Evolutionary conservation across 2,797 vertebrate genomes (phyloP).

Genomic region (Mormyrus proboscirostris): DNA sequence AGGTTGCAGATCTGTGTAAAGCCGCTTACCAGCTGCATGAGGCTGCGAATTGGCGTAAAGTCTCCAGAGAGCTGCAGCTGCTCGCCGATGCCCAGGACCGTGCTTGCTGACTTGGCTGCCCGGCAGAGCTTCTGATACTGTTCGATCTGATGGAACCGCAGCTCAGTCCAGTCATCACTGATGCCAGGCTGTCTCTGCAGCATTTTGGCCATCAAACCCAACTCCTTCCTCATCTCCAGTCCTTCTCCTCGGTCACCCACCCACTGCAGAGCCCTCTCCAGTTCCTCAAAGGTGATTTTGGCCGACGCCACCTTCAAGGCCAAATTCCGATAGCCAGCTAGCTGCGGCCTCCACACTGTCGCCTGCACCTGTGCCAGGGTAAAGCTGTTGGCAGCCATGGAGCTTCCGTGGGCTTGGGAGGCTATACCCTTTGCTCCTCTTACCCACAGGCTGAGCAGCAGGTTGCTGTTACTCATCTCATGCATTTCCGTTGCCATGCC

Average conservation of each 20-base stretch:
- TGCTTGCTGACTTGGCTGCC: slow-evolving; percentile 49
- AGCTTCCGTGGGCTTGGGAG: rapidly evolving
- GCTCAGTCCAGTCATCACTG: slow-evolving; percentile 39
- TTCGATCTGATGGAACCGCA: slow-evolving; percentile 46
- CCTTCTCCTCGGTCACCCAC: slow-evolving; percentile 49
- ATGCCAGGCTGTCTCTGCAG: background rate
- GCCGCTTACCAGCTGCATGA: slow-evolving; percentile 55
- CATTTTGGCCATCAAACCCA: slow-evolving; percentile 46
- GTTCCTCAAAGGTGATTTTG: slow-evolving; percentile 44
- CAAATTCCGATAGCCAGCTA: slow-evolving; percentile 29
- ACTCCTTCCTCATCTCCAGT: slow-evolving; percentile 43
- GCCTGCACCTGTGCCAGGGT: slow-evolving; percentile 39
- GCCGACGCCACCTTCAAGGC: slow-evolving; percentile 36
- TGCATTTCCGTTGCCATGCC: slow-evolving; percentile 53
- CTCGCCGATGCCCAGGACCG: slow-evolving; percentile 44
- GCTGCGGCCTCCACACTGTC: slow-evolving; percentile 50
- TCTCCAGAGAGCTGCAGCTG: slow-evolving; percentile 48
- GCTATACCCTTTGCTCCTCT: slow-evolving; percentile 21
- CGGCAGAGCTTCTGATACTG: slow-evolving; percentile 49
- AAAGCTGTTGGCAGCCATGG: background rate
- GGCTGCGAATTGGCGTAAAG: slow-evolving; percentile 47
- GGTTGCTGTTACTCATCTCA: slow-evolving; percentile 45
- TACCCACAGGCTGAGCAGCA: slow-evolving; percentile 55
- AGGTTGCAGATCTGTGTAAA: background rate
- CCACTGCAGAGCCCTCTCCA: slow-evolving; percentile 45